Evolutionary conservation across 1,140 invertebrate genomes (phyloP), one percentile per base, ranked within the genome.

Genomic region (Lasioglossum albipes): DNA sequence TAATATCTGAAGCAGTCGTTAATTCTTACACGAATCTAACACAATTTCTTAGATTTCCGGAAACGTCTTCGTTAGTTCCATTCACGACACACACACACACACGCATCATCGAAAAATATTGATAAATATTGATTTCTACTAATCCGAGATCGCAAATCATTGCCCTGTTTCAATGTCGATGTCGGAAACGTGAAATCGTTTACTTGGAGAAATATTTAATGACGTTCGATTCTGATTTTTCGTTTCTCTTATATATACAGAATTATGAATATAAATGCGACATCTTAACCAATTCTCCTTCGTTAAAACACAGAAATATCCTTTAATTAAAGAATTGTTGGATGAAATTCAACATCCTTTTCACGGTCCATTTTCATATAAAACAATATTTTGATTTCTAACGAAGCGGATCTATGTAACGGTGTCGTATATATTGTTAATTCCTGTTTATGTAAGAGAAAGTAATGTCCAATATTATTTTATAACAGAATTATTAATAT

Each of bases 361-460:
- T 49, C 45, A n/a, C 42, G n/a, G 45, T 68, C 36, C n/a, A 42
- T 66, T n/a, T 42, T 66, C 49, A n/a, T 41, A 7, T 18, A 5
- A 52, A 59, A 59, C 36, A 52, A 79, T 74, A 74, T 67, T 74
- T 13, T 10, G 16, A 67, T 79, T 66, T 54, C 45, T n/a, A 73
- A 73, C n/a, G 61, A 65, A 57, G 22, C n/a, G 4, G n/a, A 72
- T 72, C 27, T 20, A 2, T 18, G 22, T 6, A 13, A 2, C 13
- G n/a, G 4, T 45, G 5, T 16, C 3, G 20, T 2, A 57, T 66
- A 64, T 45, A 66, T 57, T 27, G 36, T 20, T 13, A 13, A 52
- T 52, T 64, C 20, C 10, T 7, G 16, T 59, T 49, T 7, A 49
- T 74, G 45, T n/a, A 22, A 59, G 41, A 79, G 10, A 66, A 31